Percentiles rank a stretch among this genome's conserved stretches.
phyloP scores from a whole-genome alignment of 2,797 vertebrate genomes.

The Epinephelus awoara region DNA sequence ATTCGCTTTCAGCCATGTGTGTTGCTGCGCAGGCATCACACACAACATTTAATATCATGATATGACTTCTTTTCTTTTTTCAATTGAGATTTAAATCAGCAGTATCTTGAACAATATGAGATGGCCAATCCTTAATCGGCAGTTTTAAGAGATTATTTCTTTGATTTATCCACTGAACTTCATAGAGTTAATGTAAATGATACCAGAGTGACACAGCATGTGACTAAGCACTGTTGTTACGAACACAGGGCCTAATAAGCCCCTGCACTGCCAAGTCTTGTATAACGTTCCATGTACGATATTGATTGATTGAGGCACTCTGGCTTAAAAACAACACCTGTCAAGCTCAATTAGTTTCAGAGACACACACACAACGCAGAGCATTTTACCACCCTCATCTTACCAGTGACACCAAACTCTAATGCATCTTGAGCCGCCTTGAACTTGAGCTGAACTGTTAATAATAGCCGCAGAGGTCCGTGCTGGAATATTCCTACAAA shows the following conservation, averaged over 20 bases:
- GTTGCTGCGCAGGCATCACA: background rate
- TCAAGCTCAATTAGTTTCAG: background rate
- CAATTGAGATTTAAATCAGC: too few relatives aligned
- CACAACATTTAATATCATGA: too few relatives aligned
- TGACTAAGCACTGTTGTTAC: background rate
- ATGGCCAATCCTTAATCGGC: background rate
- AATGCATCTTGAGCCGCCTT: background rate
- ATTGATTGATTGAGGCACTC: background rate
- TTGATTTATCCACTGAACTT: background rate
- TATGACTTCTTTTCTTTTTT: background rate
- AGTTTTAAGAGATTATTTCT: background rate
- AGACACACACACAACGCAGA: background rate
- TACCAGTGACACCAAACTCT: background rate
- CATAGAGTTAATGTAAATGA: background rate
- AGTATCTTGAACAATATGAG: background rate
- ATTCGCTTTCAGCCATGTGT: background rate
- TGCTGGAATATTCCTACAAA: background rate
- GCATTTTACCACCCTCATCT: background rate
- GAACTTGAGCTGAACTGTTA: slow-evolving; percentile 17
- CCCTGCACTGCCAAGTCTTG: background rate
- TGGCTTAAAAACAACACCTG: slow-evolving; percentile 5
- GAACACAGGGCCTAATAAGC: background rate
- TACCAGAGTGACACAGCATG: background rate
- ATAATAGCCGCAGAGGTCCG: slow-evolving; percentile 2
- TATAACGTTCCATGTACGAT: background rate